phyloP scores from a whole-genome alignment of 2,113 vertebrate species.

The Phalacrocorax aristotelis region DNA sequence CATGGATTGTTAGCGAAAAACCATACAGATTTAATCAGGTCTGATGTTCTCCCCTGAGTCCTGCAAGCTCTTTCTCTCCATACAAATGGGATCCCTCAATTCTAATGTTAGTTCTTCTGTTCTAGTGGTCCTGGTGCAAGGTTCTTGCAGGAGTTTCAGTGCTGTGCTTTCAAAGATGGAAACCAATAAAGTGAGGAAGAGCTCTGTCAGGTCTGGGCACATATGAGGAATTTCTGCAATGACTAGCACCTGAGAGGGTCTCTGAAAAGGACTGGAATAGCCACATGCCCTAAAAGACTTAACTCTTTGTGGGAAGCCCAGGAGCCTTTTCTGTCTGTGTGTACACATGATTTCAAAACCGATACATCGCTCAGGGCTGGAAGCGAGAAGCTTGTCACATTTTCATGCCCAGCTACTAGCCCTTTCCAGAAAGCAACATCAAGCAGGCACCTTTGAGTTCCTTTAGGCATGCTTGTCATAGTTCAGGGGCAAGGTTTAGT shows the following conservation, averaged over 20 bases:
- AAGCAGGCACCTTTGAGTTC: neutral
- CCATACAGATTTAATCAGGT: neutral
- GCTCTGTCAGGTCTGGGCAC: neutral
- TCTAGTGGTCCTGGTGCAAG: neutral
- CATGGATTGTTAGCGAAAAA: neutral
- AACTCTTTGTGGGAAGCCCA: neutral
- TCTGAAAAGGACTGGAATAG: neutral
- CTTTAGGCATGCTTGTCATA: neutral
- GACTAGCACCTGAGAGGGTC: neutral
- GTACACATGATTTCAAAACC: neutral
- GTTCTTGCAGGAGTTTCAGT: neutral
- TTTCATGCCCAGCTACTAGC: neutral
- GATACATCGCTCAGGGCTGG: neutral
- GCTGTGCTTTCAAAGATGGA: neutral
- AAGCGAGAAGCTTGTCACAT: neutral
- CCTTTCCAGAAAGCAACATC: neutral
- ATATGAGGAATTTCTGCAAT: neutral
- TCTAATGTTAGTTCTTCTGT: neutral
- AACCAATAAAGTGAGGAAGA: neutral
- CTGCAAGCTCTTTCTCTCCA: neutral
- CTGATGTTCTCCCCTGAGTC: neutral
- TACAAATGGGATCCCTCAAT: neutral
- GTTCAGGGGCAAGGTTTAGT: neutral
- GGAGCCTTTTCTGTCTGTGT: neutral
- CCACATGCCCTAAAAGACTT: neutral